phyloP scores from a whole-genome alignment of 2,888 invertebrate genomes.

The Trimorus sp. region DNA sequence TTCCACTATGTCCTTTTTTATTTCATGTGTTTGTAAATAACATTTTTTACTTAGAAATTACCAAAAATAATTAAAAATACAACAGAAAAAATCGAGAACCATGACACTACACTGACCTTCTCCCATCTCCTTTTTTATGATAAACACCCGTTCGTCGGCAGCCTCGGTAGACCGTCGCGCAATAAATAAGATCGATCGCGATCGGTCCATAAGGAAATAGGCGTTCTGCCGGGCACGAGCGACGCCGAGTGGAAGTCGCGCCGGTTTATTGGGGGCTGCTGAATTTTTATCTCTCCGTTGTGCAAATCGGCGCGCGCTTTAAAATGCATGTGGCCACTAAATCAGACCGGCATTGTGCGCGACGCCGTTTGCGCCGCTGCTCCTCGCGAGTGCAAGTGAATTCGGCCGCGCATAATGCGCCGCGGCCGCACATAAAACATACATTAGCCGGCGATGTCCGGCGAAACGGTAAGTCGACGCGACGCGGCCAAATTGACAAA shows the following conservation, averaged over 20 bases:
- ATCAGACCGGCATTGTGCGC: slow-evolving; percentile 67
- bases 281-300: slow-evolving; percentile 79
- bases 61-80: too few relatives aligned
- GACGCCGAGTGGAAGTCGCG: slow-evolving; percentile 57
- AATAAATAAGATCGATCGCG: slow-evolving; percentile 45
- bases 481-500: slow-evolving; percentile 21
- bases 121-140: too few relatives aligned
- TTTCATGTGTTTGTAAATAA: too few relatives aligned
- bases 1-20: too few relatives aligned
- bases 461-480: slow-evolving; percentile 25
- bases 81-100: too few relatives aligned
- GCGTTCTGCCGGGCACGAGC: slow-evolving; percentile 60
- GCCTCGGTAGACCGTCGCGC: slow-evolving; percentile 27
- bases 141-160: slow-evolving; percentile 7
- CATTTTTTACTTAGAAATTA: too few relatives aligned
- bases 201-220: slow-evolving; percentile 60
- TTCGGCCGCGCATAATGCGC: slow-evolving; percentile 30
- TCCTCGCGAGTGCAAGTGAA: slow-evolving; percentile 56
- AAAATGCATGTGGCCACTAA: slow-evolving; percentile 77
- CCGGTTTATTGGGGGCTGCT: slow-evolving; percentile 75
- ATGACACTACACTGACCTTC: too few relatives aligned
- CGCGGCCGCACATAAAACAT: slow-evolving; percentile 40
- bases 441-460: slow-evolving; percentile 41
- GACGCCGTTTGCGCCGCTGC: slow-evolving; percentile 39
- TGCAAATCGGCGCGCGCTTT: slow-evolving; percentile 72